Base-by-base conservation (phyloP, 2,888 invertebrate species). In the Corythucha ciliata region DNA sequence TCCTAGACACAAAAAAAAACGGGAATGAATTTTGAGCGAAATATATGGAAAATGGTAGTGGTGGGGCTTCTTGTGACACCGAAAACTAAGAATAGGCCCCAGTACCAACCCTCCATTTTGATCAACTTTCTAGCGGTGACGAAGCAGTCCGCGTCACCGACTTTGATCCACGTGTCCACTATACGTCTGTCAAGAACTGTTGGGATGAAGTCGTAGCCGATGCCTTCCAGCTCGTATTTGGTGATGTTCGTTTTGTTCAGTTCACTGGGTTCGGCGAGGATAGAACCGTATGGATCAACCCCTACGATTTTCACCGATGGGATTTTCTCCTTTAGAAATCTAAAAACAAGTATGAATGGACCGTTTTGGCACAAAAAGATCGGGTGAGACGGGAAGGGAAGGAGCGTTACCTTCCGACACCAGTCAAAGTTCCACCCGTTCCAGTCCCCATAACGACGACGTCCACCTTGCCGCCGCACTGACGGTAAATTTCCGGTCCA, bases 131-230 rank as follows among this genome's bases (percentile, higher is more conserved):
- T 14, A n/a, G n/a, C n/a, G n/a, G n/a, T n/a, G n/a, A n/a, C n/a
- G n/a, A n/a, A n/a, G n/a, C n/a, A n/a, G n/a, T n/a, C n/a, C n/a
- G n/a, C n/a, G n/a, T n/a, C n/a, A n/a, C n/a, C n/a, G n/a, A n/a
- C 45, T 71, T 96, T 96, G 48, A 84, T 69, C 97, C 97, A 98
- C 58, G 72, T 69, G 69, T 97, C 94, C 2, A 94, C 78, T 2
- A 86, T 77, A 2, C 68, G 72, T 37, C 81, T 76, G 71, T 88
- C 89, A 69, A 62, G 56, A 71, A 55, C 88, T 1, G 86, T 86
- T 2, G 98, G 97, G 44, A 92, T 71, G 68, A 98, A 99, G 70
- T 98, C 97, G 67, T 97, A 97, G 4, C 97, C 97, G 58, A 89
- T 83, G 37, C 92, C 94, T 64, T 82, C 82, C 44, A 93, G 87